Conservation (phyloP, 1,140 invertebrate genomes). For the Littorina saxatilis region DNA sequence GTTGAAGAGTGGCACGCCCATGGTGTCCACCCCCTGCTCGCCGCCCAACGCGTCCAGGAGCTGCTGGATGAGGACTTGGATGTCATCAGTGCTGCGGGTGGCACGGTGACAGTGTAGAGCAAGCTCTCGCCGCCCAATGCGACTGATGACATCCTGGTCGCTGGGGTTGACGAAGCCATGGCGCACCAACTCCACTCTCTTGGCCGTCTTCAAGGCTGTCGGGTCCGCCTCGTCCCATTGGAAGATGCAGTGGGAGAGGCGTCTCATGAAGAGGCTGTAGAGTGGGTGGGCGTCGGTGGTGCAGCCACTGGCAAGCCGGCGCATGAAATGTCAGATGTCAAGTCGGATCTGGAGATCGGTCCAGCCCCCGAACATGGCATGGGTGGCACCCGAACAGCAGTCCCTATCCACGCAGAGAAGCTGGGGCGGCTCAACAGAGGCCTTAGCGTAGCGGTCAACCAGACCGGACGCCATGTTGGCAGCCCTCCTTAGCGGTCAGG, state of each 20-base stretch:
- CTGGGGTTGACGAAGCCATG: slow-evolving; percentile 34
- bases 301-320: slow-evolving; percentile 47
- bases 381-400: slow-evolving; percentile 44
- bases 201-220: slow-evolving; percentile 45
- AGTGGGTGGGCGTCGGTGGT: slow-evolving; percentile 55
- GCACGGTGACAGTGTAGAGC: slow-evolving; percentile 50
- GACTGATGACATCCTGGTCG: slow-evolving; percentile 35
- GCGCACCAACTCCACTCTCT: slow-evolving; percentile 42
- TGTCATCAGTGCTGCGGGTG: slow-evolving; percentile 49
- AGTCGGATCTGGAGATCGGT: slow-evolving; percentile 42
- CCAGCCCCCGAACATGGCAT: slow-evolving; percentile 17
- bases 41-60: slow-evolving; percentile 43
- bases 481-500: background rate
- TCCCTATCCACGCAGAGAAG: slow-evolving; percentile 44
- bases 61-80: slow-evolving; percentile 36
- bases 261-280: slow-evolving; percentile 51
- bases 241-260: slow-evolving; percentile 55
- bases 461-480: background rate
- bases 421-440: background rate
- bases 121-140: slow-evolving; percentile 42
- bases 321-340: slow-evolving; percentile 65
- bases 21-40: slow-evolving; percentile 44
- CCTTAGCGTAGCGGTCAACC: background rate
- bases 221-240: slow-evolving; percentile 46
- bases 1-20: slow-evolving; percentile 57